Conservation (phyloP, 1,140 invertebrate genomes). For the Drosophila lowei region DNA sequence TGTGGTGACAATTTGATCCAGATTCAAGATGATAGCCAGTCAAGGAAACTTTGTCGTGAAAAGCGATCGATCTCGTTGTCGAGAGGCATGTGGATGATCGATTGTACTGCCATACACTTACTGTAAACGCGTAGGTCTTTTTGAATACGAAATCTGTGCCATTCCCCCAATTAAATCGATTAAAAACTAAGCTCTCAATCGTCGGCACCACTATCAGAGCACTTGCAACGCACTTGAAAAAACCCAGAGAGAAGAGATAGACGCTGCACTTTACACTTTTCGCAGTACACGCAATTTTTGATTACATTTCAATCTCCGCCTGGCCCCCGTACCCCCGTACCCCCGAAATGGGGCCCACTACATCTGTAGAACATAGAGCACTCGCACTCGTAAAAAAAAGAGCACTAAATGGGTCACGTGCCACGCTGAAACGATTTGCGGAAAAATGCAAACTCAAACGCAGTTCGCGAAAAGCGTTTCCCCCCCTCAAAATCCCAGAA, state of each 20-base stretch:
- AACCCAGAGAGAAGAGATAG: constrained; percentile 36
- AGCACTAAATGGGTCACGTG: constrained; percentile 51
- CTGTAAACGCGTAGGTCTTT: too few species aligned
- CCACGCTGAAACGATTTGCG: constrained; percentile 15
- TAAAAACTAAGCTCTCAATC: neutral
- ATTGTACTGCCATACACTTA: too few species aligned
- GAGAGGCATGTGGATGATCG: too few species aligned
- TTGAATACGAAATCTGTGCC: neutral
- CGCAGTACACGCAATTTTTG: constrained; percentile 61
- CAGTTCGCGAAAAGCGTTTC: constrained; percentile 42
- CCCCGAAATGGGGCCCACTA: too few species aligned
- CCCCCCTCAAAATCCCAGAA: neutral
- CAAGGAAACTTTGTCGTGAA: too few species aligned
- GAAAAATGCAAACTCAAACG: constrained; percentile 48
- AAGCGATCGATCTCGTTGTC: too few species aligned
- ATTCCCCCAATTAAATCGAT: neutral
- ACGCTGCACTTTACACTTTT: constrained; percentile 34
- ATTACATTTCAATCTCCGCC: constrained; percentile 66
- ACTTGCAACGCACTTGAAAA: constrained; percentile 21
- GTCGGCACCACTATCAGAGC: constrained; percentile 3
- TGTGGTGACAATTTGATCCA: too few species aligned
- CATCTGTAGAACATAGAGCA: neutral
- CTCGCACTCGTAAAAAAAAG: constrained; percentile 2
- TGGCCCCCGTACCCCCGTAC: too few species aligned
- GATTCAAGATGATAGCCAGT: too few species aligned